Base-by-base conservation (phyloP, 2,113 vertebrate genomes). In the Erinaceus europaeus region DNA sequence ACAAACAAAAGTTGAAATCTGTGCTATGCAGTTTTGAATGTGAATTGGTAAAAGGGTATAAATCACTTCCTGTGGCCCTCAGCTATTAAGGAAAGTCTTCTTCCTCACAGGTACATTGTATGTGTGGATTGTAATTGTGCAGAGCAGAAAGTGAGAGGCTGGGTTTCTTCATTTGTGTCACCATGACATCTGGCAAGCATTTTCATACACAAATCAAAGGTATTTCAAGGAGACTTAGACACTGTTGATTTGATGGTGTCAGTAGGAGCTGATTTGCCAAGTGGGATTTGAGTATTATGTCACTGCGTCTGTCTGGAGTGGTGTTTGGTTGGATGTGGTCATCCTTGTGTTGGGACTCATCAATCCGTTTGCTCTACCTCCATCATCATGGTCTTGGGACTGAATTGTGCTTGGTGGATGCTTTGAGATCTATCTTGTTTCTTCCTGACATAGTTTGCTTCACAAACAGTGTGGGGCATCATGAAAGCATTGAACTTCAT, bases 31-130 rank as follows among this genome's bases (percentile, higher is more conserved):
- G 29, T 71, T 42, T 38, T 50, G 18, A 67, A n/a, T 12, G 21
- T 29, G 1, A 32, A 6, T 11, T 50, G 40, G 11, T 14, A 36
- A 1, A 0, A 13, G 0, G 18, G n/a, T n/a, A n/a, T n/a, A n/a
- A 32, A 42, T 12, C 4, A 11, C 0, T 64, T 75, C 25, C 27
- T 34, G 9, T 18, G 15, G 7, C 23, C 9, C 8, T 68, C 7
- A 13, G 20, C 3, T 25, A 10, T 42, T 32, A 29, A 20, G 4
- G 10, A 4, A 6, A 5, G 2, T 9, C 40, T 61, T 2, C 8
- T 32, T 46, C 3, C 8, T 36, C n/a, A 21, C 4, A 9, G 46
- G 6, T 6, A 10, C 2, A 13, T 27, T 12, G 2, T 48, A 5
- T 13, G 10, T 12, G 2, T n/a, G 27, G 38, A 44, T 1, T 2